Evolutionary conservation across 2,113 vertebrate species (phyloP), one percentile per base, ranked within the genome.

Genomic region (Malurus elegans): DNA sequence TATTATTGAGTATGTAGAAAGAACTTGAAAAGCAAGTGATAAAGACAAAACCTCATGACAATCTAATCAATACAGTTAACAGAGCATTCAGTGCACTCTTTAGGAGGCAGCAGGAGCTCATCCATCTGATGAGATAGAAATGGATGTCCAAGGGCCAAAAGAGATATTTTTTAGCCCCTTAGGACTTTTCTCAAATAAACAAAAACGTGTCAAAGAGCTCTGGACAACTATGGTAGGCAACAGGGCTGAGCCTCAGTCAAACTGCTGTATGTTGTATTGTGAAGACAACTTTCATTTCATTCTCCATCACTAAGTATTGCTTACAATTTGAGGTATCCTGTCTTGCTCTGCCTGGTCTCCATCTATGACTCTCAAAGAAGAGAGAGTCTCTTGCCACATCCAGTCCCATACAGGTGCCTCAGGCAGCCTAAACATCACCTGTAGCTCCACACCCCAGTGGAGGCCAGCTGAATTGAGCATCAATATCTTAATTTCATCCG

Each of bases 51-150:
- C 67, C n/a, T 69, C 25, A 42, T 56, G 67, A 60, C 40, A 47
- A 45, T 78, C 51, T 73, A 86, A 94, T 95, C 93, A 88, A 95
- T 94, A 83, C 5, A 28, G 54, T 80, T 93, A 94, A 90, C 56
- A 26, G 75, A 86, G 38, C 64, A 90, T 83, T 73, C 75, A 74
- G 38, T 4, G 12, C 51, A 40, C 82, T 62, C 58, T 83, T 83
- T 79, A 90, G 60, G 42, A 90, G 14, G 17, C 75, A 93, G 47
- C 12, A 62, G 72, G 53, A 88, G 34, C 51, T 62, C 67, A 0
- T 83, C 54, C 86, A 86, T 32, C 3, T 24, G 23, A 60, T 45
- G 71, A 88, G 23, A 66, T 34, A 69, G 25, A 79, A 65, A 79
- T 14, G 82, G 24, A 18, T 86, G 58, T 51, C 56, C 64, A 73